Percentiles rank a stretch among this genome's conserved stretches.
phyloP scores from a whole-genome alignment of 2,888 invertebrate species.

The Sericinus montela region DNA sequence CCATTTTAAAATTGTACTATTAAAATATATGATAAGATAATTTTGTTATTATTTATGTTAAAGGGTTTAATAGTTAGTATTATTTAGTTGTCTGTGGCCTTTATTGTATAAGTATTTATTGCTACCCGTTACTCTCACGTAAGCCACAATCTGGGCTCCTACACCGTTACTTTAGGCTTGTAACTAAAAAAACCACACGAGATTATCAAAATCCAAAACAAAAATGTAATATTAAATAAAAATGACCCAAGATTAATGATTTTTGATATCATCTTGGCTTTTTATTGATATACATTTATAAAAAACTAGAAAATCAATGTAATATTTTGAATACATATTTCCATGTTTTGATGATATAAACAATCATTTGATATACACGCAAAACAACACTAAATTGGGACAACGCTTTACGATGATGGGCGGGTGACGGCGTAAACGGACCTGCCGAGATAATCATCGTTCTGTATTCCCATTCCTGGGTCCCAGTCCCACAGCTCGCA shows the following conservation, averaged over 20 bases:
- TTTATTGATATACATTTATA: too few species aligned
- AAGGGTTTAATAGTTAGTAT: constrained; percentile 1
- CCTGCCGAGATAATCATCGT: constrained; percentile 93
- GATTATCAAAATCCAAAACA: constrained; percentile 38
- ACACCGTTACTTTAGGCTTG: constrained; percentile 19
- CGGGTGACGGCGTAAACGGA: constrained; percentile 64
- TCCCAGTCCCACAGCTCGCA: constrained; percentile 92
- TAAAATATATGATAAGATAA: not conserved
- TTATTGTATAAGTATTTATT: not conserved
- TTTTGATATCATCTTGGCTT: constrained; percentile 39
- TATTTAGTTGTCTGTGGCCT: constrained; percentile 1
- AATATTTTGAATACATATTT: not conserved
- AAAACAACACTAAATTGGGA: constrained; percentile 37
- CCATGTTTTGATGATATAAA: constrained; percentile 22
- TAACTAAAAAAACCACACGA: constrained; percentile 28
- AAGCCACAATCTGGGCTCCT: not conserved
- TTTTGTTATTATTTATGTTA: not conserved
- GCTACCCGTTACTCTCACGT: not conserved
- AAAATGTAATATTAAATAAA: constrained; percentile 26
- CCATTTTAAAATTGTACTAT: constrained; percentile 8
- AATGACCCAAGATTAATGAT: constrained; percentile 30
- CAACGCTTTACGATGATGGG: constrained; percentile 37
- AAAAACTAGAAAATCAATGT: too few species aligned
- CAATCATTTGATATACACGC: constrained; percentile 22
- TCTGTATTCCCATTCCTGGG: constrained; percentile 87